A percentile compares a stretch with the other conserved stretches of the same genome.
These are phyloP conservation scores for Clarias magur DNA, from an alignment of 2,113 vertebrate species.

Conservation along the genomic window DNA sequence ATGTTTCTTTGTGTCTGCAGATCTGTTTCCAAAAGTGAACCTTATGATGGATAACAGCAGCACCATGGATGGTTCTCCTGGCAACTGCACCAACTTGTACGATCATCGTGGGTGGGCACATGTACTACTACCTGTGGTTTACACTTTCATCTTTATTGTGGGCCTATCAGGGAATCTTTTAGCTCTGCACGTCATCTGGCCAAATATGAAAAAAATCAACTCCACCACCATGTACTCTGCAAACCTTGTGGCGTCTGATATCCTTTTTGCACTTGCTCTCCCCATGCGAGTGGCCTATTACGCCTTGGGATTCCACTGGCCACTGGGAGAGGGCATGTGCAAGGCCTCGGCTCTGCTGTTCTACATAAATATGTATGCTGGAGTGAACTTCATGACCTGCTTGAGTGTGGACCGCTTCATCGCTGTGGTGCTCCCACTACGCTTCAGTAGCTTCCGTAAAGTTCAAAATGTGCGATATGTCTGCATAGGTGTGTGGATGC, in stretches of 20 bases:
- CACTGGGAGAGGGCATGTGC: constrained; percentile 79
- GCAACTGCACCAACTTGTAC: constrained; percentile 78
- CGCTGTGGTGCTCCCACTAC: constrained; percentile 87
- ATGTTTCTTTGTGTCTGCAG: constrained; percentile 11
- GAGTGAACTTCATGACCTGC: constrained; percentile 97
- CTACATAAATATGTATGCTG: constrained; percentile 93
- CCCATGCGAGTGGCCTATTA: constrained; percentile 89
- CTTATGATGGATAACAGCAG: constrained; percentile 14
- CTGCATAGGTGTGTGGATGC: constrained; percentile 82
- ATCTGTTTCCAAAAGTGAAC: constrained; percentile 1
- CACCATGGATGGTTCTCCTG: constrained; percentile 41
- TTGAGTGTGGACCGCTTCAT: constrained; percentile 92
- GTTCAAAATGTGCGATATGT: constrained; percentile 82
- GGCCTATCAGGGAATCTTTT: constrained; percentile 86
- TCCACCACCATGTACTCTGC: constrained; percentile 95
- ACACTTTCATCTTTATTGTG: constrained; percentile 78
- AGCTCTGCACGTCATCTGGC: constrained; percentile 85
- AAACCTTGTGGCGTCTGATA: constrained; percentile 91
- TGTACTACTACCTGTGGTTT: constrained; percentile 82
- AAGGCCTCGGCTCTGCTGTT: constrained; percentile 82
- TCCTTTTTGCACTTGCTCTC: constrained; percentile 85
- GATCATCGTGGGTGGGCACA: constrained; percentile 78
- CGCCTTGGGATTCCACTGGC: constrained; percentile 87
- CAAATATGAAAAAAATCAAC: constrained; percentile 93
- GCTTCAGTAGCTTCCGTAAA: constrained; percentile 80